phyloP scores from a whole-genome alignment of 2,113 vertebrate species.

The Scomber colias region DNA sequence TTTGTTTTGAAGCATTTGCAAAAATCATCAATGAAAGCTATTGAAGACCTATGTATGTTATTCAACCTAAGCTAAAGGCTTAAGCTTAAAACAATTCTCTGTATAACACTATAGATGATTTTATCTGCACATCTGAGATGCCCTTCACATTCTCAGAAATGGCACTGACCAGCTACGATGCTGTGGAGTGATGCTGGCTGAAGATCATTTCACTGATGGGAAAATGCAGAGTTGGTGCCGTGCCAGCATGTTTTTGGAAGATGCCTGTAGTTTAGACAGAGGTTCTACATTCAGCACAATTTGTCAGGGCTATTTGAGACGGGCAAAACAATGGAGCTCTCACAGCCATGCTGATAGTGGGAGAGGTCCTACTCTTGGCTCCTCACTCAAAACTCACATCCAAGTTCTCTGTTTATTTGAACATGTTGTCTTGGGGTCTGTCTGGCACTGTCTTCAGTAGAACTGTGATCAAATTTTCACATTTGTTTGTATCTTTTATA shows the following conservation, averaged over 20 bases:
- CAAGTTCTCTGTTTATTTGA: constrained; percentile 60
- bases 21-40: neutral
- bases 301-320: constrained; percentile 64
- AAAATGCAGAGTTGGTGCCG: constrained; percentile 51
- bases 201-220: constrained; percentile 37
- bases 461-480: constrained; percentile 35
- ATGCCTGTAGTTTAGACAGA: constrained; percentile 60
- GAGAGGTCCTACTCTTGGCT: constrained; percentile 59
- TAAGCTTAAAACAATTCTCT: neutral
- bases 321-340: constrained; percentile 52
- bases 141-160: neutral
- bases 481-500: constrained; percentile 43
- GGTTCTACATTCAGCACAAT: constrained; percentile 60
- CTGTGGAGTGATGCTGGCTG: neutral
- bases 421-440: constrained; percentile 28
- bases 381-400: constrained; percentile 18
- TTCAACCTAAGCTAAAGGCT: neutral
- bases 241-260: constrained; percentile 58
- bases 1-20: constrained; percentile 23
- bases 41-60: neutral
- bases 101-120: neutral
- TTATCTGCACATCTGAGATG: neutral
- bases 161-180: constrained; percentile 9
- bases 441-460: neutral
- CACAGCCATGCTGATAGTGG: constrained; percentile 35